phyloP scores from a whole-genome alignment of 2,888 invertebrate species.

The Melinaea marsaeus region DNA sequence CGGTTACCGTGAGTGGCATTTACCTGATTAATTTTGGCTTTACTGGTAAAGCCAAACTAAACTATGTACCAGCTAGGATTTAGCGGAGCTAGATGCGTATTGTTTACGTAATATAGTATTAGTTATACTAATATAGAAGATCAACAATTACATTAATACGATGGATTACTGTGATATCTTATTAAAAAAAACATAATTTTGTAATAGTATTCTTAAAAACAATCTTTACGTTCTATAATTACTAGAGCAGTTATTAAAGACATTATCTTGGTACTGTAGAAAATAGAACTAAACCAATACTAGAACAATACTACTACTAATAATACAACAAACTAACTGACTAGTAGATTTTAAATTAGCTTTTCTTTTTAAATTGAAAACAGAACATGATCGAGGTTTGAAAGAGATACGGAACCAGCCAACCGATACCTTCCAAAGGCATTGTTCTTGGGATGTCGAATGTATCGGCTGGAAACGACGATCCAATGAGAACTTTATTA shows the following conservation, averaged over 20 bases:
- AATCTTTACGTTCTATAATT: too few relatives aligned
- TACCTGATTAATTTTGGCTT: constrained; percentile 30
- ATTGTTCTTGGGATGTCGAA: constrained; percentile 71
- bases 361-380: constrained; percentile 62
- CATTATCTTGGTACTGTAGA: not conserved
- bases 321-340: not conserved
- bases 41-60: constrained; percentile 14
- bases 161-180: too few relatives aligned
- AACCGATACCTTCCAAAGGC: constrained; percentile 60
- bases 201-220: too few relatives aligned
- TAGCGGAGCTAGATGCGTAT: not conserved
- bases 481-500: constrained; percentile 55
- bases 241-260: not conserved
- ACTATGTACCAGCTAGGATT: constrained; percentile 13
- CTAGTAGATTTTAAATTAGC: constrained; percentile 37
- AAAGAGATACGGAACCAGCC: constrained; percentile 57
- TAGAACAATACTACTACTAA: not conserved
- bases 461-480: constrained; percentile 62
- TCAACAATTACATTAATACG: too few relatives aligned
- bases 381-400: constrained; percentile 63
- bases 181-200: too few relatives aligned
- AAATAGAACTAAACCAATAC: not conserved
- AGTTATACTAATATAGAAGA: not conserved
- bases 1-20: constrained; percentile 29
- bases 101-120: constrained; percentile 3